A percentile compares a stretch with the other conserved stretches of the same genome.
Conservation (phyloP, 2,888 invertebrate species). For the Nudaria mundana region DNA sequence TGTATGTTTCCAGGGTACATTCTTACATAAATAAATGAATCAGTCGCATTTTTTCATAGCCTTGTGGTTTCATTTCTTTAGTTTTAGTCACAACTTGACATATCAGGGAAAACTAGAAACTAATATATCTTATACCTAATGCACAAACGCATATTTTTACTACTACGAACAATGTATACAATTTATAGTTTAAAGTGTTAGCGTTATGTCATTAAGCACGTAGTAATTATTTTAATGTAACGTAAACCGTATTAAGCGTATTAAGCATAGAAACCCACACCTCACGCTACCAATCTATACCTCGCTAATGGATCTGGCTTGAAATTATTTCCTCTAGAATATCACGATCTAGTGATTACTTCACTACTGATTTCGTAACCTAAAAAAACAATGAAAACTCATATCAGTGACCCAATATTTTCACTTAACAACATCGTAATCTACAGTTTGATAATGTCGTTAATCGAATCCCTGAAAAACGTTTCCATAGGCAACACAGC, state of each 20-base stretch:
- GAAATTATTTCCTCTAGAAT: constrained; percentile 38
- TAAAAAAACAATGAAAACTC: constrained; percentile 24
- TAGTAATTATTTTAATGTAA: constrained; percentile 40
- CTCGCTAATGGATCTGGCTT: constrained; percentile 29
- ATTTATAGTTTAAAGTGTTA: constrained; percentile 1
- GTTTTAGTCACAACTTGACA: background rate
- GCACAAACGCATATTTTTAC: background rate
- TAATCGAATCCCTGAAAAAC: constrained; percentile 49
- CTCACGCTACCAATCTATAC: constrained; percentile 6
- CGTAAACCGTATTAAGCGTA: constrained; percentile 37
- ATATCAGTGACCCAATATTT: constrained; percentile 35
- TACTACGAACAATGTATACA: background rate
- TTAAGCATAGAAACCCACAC: constrained; percentile 7
- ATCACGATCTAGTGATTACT: constrained; percentile 31
- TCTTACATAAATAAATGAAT: background rate
- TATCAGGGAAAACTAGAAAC: background rate
- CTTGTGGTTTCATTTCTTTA: background rate
- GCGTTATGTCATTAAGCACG: constrained; percentile 15
- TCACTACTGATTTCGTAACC: constrained; percentile 26
- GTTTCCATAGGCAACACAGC: constrained; percentile 39
- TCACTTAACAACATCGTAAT: constrained; percentile 29
- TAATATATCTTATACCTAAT: too few species aligned
- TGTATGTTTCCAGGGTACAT: background rate
- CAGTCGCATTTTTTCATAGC: background rate
- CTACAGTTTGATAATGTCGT: constrained; percentile 31